Conservation (phyloP, 1,140 invertebrate species). For the Andricus grossulariae region DNA sequence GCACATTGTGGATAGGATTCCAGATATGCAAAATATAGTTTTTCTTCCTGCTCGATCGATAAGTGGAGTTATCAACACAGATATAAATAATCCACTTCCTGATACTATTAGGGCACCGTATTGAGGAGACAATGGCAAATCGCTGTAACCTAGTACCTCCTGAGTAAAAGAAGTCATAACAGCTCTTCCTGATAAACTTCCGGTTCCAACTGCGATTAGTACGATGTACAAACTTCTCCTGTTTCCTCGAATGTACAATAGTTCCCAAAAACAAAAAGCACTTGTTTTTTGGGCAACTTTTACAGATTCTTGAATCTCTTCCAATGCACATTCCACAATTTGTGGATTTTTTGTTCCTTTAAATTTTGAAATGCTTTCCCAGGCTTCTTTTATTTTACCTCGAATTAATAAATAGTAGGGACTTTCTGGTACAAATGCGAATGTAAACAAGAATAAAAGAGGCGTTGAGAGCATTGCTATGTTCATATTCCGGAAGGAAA, state of each 20-base stretch:
- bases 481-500: not conserved
- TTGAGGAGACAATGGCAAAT: not conserved
- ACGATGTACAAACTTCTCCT: not conserved
- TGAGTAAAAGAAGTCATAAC: not conserved
- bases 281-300: not conserved
- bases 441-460: slow-evolving; percentile 1
- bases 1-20: not conserved
- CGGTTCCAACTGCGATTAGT: not conserved
- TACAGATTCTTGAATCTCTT: not conserved
- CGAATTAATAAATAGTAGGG: slow-evolving; percentile 4
- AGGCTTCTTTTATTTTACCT: not conserved
- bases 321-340: not conserved
- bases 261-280: not conserved
- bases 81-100: not conserved
- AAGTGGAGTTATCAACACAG: not conserved
- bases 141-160: not conserved
- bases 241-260: not conserved
- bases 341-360: not conserved
- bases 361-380: not conserved
- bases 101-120: not conserved
- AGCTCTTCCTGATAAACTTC: slow-evolving; percentile 1
- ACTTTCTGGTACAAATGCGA: slow-evolving; percentile 2
- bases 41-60: not conserved
- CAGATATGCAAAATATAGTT: not conserved
- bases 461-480: not conserved